These are phyloP conservation scores for Argya squamiceps DNA, from an alignment of 2,797 vertebrate species.

Conservation along the genomic window DNA sequence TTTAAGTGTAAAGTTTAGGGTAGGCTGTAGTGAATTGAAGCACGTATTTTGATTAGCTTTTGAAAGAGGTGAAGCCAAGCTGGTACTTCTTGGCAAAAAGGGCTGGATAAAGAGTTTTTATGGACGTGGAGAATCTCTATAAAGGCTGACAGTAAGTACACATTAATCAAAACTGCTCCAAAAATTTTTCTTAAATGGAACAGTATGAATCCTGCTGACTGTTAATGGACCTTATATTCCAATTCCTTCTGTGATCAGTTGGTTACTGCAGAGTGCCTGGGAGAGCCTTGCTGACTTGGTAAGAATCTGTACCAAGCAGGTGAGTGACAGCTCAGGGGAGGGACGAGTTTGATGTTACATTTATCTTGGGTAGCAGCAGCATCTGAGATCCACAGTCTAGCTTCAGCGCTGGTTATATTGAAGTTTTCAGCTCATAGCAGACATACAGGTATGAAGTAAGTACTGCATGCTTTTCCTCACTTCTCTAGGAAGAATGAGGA, in stretches of 20 bases:
- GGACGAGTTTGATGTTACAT: not conserved
- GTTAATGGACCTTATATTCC: not conserved
- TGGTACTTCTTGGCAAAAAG: not conserved
- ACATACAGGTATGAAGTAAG: not conserved
- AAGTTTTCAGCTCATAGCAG: not conserved
- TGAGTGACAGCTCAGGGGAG: not conserved
- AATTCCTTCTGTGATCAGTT: not conserved
- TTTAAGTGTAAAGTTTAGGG: not conserved
- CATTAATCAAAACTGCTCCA: not conserved
- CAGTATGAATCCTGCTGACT: accelerated
- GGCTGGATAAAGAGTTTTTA: not conserved
- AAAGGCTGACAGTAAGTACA: not conserved
- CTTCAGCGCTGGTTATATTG: not conserved
- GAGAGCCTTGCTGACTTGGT: not conserved
- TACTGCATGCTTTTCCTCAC: not conserved
- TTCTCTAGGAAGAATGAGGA: not conserved
- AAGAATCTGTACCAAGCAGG: not conserved
- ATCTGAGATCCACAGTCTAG: not conserved
- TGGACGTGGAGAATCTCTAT: not conserved
- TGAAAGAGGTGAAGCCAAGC: not conserved
- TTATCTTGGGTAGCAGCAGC: not conserved
- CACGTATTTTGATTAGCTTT: not conserved
- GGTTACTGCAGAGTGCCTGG: not conserved
- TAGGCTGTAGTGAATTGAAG: not conserved
- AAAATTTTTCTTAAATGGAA: not conserved